A percentile compares a stretch with the other conserved stretches of the same genome.
phyloP scores from a whole-genome alignment of 2,797 vertebrate genomes.

The Molossus molossus region DNA sequence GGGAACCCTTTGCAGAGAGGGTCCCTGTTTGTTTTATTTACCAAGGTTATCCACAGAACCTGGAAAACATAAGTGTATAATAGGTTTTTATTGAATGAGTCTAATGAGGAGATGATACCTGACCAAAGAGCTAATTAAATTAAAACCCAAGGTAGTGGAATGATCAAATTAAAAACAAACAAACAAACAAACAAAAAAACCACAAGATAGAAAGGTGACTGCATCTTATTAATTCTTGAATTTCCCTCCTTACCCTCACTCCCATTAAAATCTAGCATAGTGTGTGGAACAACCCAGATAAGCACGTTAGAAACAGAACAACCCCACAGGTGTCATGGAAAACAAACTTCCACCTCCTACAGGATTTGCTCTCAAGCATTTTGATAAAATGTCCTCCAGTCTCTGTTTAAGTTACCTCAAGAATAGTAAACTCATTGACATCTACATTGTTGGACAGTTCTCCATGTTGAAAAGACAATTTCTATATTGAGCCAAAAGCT shows the following conservation, averaged over 20 bases:
- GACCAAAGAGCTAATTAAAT: constrained; percentile 34
- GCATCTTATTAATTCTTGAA: neutral
- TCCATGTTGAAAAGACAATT: constrained; percentile 76
- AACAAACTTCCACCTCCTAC: neutral
- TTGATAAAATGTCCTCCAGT: neutral
- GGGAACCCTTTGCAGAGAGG: neutral
- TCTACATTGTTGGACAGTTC: constrained; percentile 68
- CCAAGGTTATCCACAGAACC: neutral
- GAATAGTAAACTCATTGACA: constrained; percentile 47
- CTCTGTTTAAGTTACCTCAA: constrained; percentile 30
- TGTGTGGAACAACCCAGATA: neutral
- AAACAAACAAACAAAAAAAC: neutral
- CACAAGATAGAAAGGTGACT: neutral
- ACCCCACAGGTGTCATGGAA: neutral
- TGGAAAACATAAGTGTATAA: neutral
- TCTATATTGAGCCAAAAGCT: constrained; percentile 78
- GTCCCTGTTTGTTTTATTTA: neutral
- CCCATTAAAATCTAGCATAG: neutral
- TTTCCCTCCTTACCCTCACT: neutral
- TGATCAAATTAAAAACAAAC: neutral
- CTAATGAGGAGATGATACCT: constrained; percentile 8
- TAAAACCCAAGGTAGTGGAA: constrained; percentile 27
- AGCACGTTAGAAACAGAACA: neutral
- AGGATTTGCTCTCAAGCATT: neutral
- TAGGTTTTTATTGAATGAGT: constrained; percentile 50